Evolutionary conservation across 1,140 invertebrate genomes (phyloP), one percentile per base, ranked within the genome.

Genomic region (Drosophila tsacasi): DNA sequence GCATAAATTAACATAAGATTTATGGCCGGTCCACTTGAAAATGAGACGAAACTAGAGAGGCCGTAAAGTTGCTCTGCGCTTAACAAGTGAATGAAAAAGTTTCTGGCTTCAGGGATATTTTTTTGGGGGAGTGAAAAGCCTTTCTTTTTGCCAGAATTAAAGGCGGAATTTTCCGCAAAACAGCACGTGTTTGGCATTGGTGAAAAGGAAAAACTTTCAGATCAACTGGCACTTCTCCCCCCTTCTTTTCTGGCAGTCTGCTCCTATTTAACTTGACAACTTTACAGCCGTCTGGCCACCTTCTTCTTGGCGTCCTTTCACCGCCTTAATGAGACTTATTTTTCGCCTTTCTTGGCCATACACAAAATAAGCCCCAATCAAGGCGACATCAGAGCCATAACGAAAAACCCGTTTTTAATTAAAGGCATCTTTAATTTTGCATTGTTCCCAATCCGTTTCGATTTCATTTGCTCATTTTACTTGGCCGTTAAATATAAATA

Each of bases 1-100:
- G 85, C 85, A 89, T 89, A 89, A 89, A 89, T 89, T 89, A 89
- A 89, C 81, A 89, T 90, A 80, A 85, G 81, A 89, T 89, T 90
- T 90, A 89, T 90, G 74, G 79, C 71, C 78, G 54, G 72, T 81
- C 74, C 75, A 84, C 74, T 90, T 81, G 85, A 89, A 81, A 89
- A 76, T 60, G 85, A 90, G 84, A 76, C 85, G 86, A 81, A 79
- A 78, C 76, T 78, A 49, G 76, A 76, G 55, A 78, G 50, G 74
- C 62, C 60, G 27, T 75, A 75, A 75, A 75, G 69, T 64, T 55
- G 54, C 49, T 68, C 55, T 58, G 72, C 63, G 72, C 63, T 66
- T 81, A 86, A 87, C 85, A 90, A 89, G 84, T 90, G 81, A 66
- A 75, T 76, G 74, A 71, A 81, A 90, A 84, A 75, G 63, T 68